Percentiles rank a stretch among this genome's conserved stretches.
Evolutionary conservation across 2,888 invertebrate species (phyloP).

Genomic region (Heliconius aoede): DNA sequence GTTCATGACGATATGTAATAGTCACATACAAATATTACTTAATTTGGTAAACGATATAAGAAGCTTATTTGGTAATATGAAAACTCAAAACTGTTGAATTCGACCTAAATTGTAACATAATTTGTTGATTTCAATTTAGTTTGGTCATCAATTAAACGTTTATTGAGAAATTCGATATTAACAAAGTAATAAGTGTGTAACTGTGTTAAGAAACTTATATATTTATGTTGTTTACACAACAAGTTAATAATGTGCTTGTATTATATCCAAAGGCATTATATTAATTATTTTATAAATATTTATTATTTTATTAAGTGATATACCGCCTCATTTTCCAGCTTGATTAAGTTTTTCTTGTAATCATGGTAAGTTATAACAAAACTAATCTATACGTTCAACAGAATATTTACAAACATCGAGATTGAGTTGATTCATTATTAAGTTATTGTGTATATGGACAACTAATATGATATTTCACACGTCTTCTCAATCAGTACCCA

Average conservation of each 20-base stretch:
- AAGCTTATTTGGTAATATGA: constrained; percentile 34
- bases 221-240: constrained; percentile 17
- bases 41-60: constrained; percentile 35
- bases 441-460: too few species aligned
- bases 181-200: constrained; percentile 1
- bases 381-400: neutral
- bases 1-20: constrained; percentile 41
- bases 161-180: constrained; percentile 19
- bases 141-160: constrained; percentile 27
- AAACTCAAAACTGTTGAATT: constrained; percentile 10
- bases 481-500: too few species aligned
- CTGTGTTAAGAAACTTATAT: constrained; percentile 12
- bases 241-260: constrained; percentile 3
- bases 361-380: neutral
- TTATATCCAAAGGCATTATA: neutral
- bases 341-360: neutral
- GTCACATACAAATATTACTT: constrained; percentile 30
- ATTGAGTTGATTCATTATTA: too few species aligned
- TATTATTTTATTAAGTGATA: neutral
- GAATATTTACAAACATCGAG: neutral
- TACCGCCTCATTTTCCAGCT: neutral
- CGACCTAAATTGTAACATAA: constrained; percentile 25
- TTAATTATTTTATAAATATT: constrained; percentile 14
- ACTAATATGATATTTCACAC: too few species aligned
- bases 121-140: constrained; percentile 1